Conservation (phyloP, 2,888 invertebrate species). For the Coelinius sp. region DNA sequence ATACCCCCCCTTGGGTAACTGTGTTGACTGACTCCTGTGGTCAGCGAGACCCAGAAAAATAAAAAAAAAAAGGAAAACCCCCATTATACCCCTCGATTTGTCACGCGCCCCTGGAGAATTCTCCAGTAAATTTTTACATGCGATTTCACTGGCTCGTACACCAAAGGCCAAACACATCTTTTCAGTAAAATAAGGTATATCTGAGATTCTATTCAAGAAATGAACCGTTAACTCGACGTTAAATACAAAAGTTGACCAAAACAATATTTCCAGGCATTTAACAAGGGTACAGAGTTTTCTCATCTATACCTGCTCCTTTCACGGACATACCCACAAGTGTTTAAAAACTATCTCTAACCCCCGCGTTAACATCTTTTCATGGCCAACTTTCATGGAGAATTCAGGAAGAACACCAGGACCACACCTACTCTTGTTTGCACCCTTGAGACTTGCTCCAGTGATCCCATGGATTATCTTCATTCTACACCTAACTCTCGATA, state of each 20-base stretch:
- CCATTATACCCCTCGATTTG: slow-evolving; percentile 60
- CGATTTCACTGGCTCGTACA: slow-evolving; percentile 55
- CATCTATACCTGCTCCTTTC: background rate
- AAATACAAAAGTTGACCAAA: slow-evolving; percentile 53
- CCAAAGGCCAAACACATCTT: slow-evolving; percentile 64
- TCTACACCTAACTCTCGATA: background rate
- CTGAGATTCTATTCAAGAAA: slow-evolving; percentile 57
- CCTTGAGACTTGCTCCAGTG: background rate
- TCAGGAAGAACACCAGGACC: slow-evolving; percentile 38
- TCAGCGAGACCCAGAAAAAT: slow-evolving; percentile 62
- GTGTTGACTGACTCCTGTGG: slow-evolving; percentile 66
- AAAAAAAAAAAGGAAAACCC: slow-evolving; percentile 58
- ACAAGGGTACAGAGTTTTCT: background rate
- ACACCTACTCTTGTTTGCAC: slow-evolving; percentile 21
- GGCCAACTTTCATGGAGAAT: slow-evolving; percentile 58
- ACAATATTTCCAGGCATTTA: background rate
- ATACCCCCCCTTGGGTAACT: slow-evolving; percentile 60
- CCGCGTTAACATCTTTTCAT: slow-evolving; percentile 54
- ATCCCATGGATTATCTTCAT: slow-evolving; percentile 3
- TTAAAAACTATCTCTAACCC: slow-evolving; percentile 53
- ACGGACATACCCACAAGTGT: no score
- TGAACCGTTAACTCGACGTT: slow-evolving; percentile 67
- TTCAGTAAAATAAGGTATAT: slow-evolving; percentile 59
- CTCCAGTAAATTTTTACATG: slow-evolving; percentile 31
- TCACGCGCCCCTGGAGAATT: slow-evolving; percentile 53